These are phyloP conservation scores for Nannospalax galili DNA, from an alignment of 2,113 vertebrate species.

Conservation along the genomic window DNA sequence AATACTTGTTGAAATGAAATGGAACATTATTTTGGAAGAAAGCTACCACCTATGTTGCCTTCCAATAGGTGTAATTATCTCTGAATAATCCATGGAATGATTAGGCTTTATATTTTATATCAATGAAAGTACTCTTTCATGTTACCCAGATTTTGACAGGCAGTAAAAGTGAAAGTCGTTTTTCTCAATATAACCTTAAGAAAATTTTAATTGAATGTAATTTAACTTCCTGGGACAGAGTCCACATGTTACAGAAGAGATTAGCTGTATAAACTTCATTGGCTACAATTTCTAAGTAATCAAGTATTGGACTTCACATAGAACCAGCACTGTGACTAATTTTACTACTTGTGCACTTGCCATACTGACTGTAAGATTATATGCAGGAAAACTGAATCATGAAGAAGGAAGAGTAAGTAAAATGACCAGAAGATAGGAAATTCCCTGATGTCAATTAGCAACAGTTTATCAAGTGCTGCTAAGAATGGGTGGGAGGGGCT, in stretches of 20 bases:
- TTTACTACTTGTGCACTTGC: not conserved
- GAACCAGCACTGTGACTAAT: not conserved
- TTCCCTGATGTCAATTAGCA: not conserved
- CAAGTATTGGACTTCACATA: not conserved
- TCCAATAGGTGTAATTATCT: slow-evolving; percentile 33
- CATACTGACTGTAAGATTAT: not conserved
- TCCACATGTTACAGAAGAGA: not conserved
- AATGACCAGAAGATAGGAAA: not conserved
- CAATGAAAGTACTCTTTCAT: slow-evolving; percentile 30
- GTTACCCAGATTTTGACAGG: slow-evolving; percentile 29
- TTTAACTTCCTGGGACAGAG: not conserved
- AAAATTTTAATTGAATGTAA: slow-evolving; percentile 40
- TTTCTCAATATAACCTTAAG: slow-evolving; percentile 13
- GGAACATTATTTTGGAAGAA: slow-evolving; percentile 41
- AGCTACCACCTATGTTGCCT: slow-evolving; percentile 36
- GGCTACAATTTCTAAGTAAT: not conserved
- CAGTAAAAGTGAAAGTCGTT: slow-evolving; percentile 27
- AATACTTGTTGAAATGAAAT: slow-evolving; percentile 48
- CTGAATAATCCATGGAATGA: slow-evolving; percentile 2
- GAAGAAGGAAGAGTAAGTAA: not conserved
- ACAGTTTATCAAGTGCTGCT: not conserved
- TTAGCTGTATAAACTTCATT: not conserved
- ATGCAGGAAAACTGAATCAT: not conserved
- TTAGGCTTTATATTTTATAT: slow-evolving; percentile 38
- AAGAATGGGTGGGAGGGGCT: no score